A percentile compares a stretch with the other conserved stretches of the same genome.
Conservation (phyloP, 2,797 vertebrate genomes). For the Premnoplex brunnescens region DNA sequence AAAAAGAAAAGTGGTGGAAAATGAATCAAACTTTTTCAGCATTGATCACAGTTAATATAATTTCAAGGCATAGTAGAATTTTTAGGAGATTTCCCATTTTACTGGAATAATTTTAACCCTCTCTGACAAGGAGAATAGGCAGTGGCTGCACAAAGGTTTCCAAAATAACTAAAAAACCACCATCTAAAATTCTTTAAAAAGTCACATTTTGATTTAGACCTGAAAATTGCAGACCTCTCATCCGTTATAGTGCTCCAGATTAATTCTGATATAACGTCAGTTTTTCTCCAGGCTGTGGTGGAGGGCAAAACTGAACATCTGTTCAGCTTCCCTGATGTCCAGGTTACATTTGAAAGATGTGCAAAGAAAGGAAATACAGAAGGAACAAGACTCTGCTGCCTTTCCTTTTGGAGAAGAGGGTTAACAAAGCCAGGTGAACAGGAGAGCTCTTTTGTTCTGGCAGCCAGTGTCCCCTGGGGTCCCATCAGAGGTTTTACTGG, state of each 20-base stretch:
- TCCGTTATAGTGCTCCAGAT: background rate
- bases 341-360: background rate
- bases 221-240: background rate
- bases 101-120: background rate
- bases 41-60: background rate
- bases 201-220: background rate
- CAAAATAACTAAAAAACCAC: accelerated
- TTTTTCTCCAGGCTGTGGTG: background rate
- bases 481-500: background rate
- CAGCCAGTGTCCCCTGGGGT: background rate
- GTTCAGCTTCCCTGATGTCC: background rate
- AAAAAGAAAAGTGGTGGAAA: background rate
- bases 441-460: background rate
- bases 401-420: background rate
- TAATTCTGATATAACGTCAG: background rate
- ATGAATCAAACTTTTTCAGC: background rate
- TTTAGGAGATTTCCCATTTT: background rate
- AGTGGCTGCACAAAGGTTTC: background rate
- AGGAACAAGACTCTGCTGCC: background rate
- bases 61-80: background rate
- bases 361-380: background rate
- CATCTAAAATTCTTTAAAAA: background rate
- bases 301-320: background rate
- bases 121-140: background rate
- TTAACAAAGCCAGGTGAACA: background rate